Percentiles rank a stretch among this genome's conserved stretches.
Conservation (phyloP, 2,888 invertebrate genomes). For the Eristalis arbustorum region DNA sequence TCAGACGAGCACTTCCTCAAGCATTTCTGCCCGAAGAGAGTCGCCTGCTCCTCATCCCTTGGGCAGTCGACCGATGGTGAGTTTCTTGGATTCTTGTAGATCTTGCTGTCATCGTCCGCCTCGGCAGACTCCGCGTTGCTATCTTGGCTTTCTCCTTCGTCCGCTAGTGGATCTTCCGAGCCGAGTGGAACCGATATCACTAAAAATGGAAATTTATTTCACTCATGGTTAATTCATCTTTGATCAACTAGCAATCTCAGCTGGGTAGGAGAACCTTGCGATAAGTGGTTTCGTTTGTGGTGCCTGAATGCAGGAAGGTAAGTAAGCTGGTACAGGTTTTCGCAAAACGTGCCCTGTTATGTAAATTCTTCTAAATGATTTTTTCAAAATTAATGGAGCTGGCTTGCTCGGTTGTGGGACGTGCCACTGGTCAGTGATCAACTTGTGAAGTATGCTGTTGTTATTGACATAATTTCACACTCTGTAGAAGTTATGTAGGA, state of each 20-base stretch:
- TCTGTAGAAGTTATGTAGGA: too few relatives aligned
- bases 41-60: constrained; percentile 91
- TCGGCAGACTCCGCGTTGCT: constrained; percentile 82
- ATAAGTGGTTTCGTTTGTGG: too few relatives aligned
- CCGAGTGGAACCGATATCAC: constrained; percentile 55
- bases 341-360: too few relatives aligned
- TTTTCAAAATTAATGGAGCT: too few relatives aligned
- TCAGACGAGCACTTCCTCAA: constrained; percentile 95
- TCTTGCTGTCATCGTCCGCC: constrained; percentile 89
- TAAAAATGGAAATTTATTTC: neutral
- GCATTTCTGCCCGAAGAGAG: constrained; percentile 91
- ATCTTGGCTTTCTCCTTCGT: constrained; percentile 82
- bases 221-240: neutral
- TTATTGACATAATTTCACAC: too few relatives aligned
- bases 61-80: constrained; percentile 93
- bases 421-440: too few relatives aligned
- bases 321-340: too few relatives aligned
- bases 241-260: neutral
- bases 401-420: too few relatives aligned
- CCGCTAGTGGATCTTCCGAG: constrained; percentile 77
- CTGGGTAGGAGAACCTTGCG: too few relatives aligned
- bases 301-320: too few relatives aligned
- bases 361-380: too few relatives aligned
- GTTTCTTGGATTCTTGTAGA: constrained; percentile 93
- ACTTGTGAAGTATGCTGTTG: too few relatives aligned